Evolutionary conservation across 92 coral and sea anemone genomes (phyloP).

Genomic region (Parazoanthus swiftii): DNA sequence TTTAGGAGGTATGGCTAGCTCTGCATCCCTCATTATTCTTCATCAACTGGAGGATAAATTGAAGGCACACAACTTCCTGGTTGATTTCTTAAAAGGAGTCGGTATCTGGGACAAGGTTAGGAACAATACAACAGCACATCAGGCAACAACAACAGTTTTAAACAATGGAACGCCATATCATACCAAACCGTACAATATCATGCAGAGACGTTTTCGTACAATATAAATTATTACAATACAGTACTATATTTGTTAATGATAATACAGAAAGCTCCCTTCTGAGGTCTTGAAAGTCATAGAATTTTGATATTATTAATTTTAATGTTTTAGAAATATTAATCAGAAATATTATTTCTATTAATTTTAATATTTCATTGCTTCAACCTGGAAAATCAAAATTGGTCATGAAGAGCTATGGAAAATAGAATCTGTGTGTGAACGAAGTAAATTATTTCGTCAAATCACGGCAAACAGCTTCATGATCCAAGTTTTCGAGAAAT

Average conservation of each 20-base stretch:
- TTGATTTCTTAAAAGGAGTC: constrained; percentile 85
- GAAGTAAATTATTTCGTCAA: too few species aligned
- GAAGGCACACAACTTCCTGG: constrained; percentile 90
- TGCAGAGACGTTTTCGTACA: too few species aligned
- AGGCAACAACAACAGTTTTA: background rate
- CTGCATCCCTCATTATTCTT: constrained; percentile 91
- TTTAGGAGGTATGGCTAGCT: constrained; percentile 84
- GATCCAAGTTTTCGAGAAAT: too few species aligned
- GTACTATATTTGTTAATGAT: background rate
- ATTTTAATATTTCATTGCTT: too few species aligned
- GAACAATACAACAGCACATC: background rate
- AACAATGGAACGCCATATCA: background rate
- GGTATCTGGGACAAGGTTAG: constrained; percentile 87
- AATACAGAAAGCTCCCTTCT: background rate
- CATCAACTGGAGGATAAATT: constrained; percentile 96
- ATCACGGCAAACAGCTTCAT: too few species aligned
- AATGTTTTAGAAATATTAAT: too few species aligned
- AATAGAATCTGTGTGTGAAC: too few species aligned
- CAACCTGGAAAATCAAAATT: too few species aligned
- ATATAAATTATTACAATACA: too few species aligned
- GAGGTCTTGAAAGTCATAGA: background rate
- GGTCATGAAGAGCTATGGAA: too few species aligned
- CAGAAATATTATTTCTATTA: too few species aligned
- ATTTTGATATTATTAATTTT: too few species aligned
- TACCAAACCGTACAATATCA: background rate